Conservation (phyloP, 2,797 vertebrate species). For the Simalia tracyae region DNA sequence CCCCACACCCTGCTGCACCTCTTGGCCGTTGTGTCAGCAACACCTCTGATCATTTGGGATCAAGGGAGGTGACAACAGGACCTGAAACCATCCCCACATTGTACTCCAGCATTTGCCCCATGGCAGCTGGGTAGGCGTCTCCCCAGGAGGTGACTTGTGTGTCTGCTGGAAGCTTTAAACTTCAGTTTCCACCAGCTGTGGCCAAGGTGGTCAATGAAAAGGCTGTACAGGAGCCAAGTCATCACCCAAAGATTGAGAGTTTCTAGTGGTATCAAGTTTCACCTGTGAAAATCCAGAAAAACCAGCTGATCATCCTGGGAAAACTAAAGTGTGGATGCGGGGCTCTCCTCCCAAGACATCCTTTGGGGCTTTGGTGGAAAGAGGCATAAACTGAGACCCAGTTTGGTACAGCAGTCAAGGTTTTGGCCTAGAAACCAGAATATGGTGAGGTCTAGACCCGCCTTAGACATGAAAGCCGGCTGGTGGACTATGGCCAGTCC, state of each 20-base stretch:
- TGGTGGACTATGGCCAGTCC: not conserved
- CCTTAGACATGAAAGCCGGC: not conserved
- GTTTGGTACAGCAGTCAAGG: not conserved
- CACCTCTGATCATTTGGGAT: not conserved
- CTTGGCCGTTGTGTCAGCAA: not conserved
- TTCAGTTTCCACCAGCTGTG: not conserved
- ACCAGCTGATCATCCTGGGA: not conserved
- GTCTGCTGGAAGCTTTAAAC: not conserved
- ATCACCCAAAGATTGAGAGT: not conserved
- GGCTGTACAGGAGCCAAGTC: not conserved
- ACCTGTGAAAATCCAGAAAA: not conserved
- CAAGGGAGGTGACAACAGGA: not conserved
- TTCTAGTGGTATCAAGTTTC: not conserved
- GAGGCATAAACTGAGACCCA: not conserved
- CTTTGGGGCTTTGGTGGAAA: not conserved
- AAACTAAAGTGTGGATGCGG: not conserved
- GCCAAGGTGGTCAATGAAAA: not conserved
- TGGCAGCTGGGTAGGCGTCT: not conserved
- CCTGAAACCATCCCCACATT: not conserved
- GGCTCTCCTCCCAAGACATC: not conserved
- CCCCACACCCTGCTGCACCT: not conserved
- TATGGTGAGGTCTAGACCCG: not conserved
- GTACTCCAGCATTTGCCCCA: not conserved
- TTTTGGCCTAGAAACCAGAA: not conserved
- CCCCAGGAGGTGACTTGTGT: not conserved